Conservation (phyloP, 2,888 invertebrate species). For the Micoletzkya japonica region DNA sequence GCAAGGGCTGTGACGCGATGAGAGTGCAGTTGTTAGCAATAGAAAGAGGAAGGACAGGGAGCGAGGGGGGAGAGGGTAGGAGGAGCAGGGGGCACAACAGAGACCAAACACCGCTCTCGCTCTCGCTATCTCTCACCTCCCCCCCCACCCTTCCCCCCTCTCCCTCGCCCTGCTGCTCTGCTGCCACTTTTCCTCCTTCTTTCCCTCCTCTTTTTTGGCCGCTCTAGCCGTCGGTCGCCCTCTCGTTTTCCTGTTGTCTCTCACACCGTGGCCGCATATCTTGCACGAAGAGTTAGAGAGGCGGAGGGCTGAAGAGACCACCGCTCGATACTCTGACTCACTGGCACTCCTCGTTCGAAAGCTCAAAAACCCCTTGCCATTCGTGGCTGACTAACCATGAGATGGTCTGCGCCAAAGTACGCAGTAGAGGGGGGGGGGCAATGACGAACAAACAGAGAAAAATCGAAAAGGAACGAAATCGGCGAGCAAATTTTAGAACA, state of each 20-base stretch:
- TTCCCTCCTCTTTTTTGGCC: too few species aligned
- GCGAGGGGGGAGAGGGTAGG: too few species aligned
- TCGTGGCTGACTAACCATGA: neutral
- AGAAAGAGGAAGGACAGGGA: too few species aligned
- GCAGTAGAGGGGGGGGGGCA: neutral
- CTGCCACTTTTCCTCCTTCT: neutral
- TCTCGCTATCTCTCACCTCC: neutral
- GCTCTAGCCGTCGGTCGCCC: neutral
- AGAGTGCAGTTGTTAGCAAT: too few species aligned
- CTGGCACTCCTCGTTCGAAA: too few species aligned
- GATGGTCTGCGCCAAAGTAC: neutral
- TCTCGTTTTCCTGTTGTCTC: neutral
- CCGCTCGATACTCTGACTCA: too few species aligned
- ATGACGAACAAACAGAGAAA: neutral
- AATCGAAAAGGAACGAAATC: too few species aligned
- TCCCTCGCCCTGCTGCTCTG: neutral
- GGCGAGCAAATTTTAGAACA: too few species aligned
- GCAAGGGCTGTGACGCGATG: too few species aligned
- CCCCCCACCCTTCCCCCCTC: neutral
- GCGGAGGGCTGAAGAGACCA: conserved; percentile 20
- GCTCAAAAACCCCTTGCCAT: too few species aligned
- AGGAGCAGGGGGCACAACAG: too few species aligned
- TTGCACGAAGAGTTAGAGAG: conserved; percentile 27
- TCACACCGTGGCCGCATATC: conserved; percentile 6
- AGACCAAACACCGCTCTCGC: neutral